A percentile compares a stretch with the other conserved stretches of the same genome.
phyloP scores from a whole-genome alignment of 2,113 vertebrate species.

The Numida meleagris region DNA sequence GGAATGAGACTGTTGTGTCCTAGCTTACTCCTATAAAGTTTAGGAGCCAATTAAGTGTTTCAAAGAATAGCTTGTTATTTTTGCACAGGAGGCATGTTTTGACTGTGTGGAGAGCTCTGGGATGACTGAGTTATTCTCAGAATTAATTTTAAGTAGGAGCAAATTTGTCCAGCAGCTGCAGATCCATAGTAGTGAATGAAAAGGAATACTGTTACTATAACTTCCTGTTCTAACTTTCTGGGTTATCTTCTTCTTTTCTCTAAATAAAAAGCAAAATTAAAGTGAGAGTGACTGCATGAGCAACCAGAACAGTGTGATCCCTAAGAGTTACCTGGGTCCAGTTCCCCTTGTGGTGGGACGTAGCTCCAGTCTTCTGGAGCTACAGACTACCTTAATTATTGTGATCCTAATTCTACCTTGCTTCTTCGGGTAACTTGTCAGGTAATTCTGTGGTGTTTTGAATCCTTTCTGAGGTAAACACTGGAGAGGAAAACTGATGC shows the following conservation, averaged over 20 bases:
- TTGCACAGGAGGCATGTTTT: background rate
- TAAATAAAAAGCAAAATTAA: background rate
- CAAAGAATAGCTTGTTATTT: background rate
- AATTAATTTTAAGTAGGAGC: background rate
- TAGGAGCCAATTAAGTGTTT: background rate
- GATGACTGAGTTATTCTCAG: background rate
- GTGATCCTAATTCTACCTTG: background rate
- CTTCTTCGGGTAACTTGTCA: background rate
- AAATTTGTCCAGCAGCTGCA: background rate
- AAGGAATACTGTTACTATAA: background rate
- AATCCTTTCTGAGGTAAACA: background rate
- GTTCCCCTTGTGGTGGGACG: background rate
- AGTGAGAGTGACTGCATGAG: background rate
- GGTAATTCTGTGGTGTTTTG: background rate
- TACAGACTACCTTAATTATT: background rate
- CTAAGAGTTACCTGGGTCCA: background rate
- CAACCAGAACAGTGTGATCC: background rate
- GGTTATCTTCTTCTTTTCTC: background rate
- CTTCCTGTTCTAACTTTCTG: background rate
- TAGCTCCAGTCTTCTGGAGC: background rate
- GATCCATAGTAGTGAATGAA: background rate
- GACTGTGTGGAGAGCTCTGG: background rate
- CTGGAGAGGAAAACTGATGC: fast-evolving
- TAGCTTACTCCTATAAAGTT: background rate
- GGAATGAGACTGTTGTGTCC: background rate